A percentile compares a stretch with the other conserved stretches of the same genome.
Evolutionary conservation across 2,888 invertebrate species (phyloP).

Genomic region (Neoaliturus tenellus): DNA sequence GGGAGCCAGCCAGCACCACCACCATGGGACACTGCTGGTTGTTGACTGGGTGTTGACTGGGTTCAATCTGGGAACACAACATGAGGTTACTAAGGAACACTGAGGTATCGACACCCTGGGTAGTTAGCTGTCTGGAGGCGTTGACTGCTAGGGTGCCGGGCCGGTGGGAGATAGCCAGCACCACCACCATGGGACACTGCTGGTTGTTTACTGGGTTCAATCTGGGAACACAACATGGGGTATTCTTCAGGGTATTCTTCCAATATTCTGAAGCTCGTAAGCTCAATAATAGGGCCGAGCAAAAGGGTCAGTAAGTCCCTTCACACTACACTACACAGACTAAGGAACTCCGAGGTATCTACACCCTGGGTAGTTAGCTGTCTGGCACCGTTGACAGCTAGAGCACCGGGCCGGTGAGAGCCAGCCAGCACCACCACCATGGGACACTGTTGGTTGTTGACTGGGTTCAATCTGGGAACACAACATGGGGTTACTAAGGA

Average conservation of each 20-base stretch:
- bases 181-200: slow-evolving; percentile 89
- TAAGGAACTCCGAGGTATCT: slow-evolving; percentile 69
- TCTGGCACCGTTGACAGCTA: slow-evolving; percentile 85
- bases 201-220: too few species aligned
- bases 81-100: slow-evolving; percentile 59
- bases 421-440: slow-evolving; percentile 85
- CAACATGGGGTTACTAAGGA: too few species aligned
- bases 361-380: slow-evolving; percentile 91
- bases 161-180: slow-evolving; percentile 82
- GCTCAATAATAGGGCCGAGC: too few species aligned
- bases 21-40: slow-evolving; percentile 92
- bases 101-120: slow-evolving; percentile 82
- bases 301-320: too few species aligned
- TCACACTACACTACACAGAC: too few species aligned
- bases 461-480: slow-evolving; percentile 86
- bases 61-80: slow-evolving; percentile 76
- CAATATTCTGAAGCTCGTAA: too few species aligned
- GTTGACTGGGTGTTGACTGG: slow-evolving; percentile 92
- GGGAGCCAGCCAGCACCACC: slow-evolving; percentile 83
- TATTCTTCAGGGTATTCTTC: too few species aligned
- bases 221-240: too few species aligned
- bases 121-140: slow-evolving; percentile 86
- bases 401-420: slow-evolving; percentile 80
- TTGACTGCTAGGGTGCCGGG: slow-evolving; percentile 83
- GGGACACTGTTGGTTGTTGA: slow-evolving; percentile 93